phyloP scores from a whole-genome alignment of 1,140 invertebrate species.

The Panagrolaimus sp. region DNA sequence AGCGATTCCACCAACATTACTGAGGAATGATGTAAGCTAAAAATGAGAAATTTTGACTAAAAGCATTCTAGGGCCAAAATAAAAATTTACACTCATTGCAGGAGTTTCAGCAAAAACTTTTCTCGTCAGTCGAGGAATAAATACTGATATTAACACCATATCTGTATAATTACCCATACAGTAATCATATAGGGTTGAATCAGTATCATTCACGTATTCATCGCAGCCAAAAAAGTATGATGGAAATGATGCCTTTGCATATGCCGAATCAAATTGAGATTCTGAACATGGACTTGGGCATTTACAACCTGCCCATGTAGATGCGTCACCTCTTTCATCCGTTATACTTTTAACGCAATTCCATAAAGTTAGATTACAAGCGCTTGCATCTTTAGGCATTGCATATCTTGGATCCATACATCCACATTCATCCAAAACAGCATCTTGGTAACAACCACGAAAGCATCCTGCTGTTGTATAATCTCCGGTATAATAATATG shows the following conservation, averaged over 20 bases:
- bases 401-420: conserved; percentile 11
- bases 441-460: not conserved
- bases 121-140: not conserved
- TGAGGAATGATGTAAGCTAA: not conserved
- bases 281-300: not conserved
- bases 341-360: conserved; percentile 2
- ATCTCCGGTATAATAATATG: conserved; percentile 29
- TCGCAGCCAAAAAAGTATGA: no score
- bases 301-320: not conserved
- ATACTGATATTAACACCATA: not conserved
- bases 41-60: not conserved
- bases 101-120: conserved; percentile 5
- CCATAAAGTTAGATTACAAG: not conserved
- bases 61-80: no score
- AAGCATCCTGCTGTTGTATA: conserved; percentile 18
- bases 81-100: not conserved
- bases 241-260: not conserved
- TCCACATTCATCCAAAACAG: not conserved
- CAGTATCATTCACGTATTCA: no score
- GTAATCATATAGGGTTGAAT: no score
- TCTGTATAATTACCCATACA: not conserved
- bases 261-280: not conserved
- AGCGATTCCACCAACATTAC: conserved; percentile 2
- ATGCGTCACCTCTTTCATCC: not conserved
- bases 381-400: not conserved